Evolutionary conservation across 2,113 vertebrate genomes (phyloP).

Genomic region (Rana temporaria): DNA sequence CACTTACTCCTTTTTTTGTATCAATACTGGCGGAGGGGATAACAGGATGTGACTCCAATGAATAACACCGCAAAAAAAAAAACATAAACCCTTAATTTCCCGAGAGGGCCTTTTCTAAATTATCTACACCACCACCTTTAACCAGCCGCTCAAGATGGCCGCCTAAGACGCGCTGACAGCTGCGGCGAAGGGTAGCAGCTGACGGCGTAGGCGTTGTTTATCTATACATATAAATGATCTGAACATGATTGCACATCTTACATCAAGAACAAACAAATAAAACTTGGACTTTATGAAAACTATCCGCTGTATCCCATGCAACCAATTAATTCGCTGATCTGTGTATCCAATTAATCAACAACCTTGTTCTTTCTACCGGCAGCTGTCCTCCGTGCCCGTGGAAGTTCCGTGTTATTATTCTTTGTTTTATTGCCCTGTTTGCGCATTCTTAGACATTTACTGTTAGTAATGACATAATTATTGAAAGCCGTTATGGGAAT

Average conservation of each 20-base stretch:
- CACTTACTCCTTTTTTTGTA: no score
- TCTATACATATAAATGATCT: no score
- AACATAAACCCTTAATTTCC: no score
- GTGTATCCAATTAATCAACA: conserved; percentile 17
- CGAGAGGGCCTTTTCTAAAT: no score
- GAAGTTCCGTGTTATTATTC: not conserved
- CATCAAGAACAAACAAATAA: not conserved
- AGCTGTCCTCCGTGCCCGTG: not conserved
- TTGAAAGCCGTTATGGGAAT: not conserved
- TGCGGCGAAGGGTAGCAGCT: no score
- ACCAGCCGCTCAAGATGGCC: no score
- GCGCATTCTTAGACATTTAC: not conserved
- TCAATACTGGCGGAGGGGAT: no score
- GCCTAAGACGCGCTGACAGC: no score
- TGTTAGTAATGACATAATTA: not conserved
- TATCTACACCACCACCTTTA: no score
- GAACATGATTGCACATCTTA: not conserved
- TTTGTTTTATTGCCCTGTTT: not conserved
- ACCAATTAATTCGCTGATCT: not conserved
- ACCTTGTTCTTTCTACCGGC: not conserved
- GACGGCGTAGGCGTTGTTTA: no score
- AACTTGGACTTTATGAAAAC: not conserved
- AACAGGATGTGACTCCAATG: no score
- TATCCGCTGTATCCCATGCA: not conserved
- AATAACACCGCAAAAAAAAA: no score